phyloP scores from a whole-genome alignment of 2,888 invertebrate genomes.

The Platycheirus albimanus region DNA sequence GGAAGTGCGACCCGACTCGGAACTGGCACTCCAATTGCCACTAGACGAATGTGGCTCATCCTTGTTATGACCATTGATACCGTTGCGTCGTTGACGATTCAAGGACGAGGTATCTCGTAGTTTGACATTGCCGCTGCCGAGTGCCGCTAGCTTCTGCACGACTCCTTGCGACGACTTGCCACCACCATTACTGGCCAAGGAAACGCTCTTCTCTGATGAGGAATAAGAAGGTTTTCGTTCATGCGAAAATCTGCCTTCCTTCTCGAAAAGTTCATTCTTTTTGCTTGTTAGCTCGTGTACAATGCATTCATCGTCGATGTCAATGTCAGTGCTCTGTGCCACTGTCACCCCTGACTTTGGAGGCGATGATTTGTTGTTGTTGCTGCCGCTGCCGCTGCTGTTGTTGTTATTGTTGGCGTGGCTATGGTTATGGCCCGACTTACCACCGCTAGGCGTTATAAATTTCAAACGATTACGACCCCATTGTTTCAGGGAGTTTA shows the following conservation, averaged over 20 bases:
- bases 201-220: constrained; percentile 89
- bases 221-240: constrained; percentile 91
- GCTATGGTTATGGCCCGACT: constrained; percentile 32
- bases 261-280: constrained; percentile 84
- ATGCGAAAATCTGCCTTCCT: constrained; percentile 87
- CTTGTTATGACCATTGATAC: constrained; percentile 84
- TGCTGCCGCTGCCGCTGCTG: constrained; percentile 7
- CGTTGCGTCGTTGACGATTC: constrained; percentile 87
- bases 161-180: constrained; percentile 83
- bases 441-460: constrained; percentile 81
- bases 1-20: constrained; percentile 93
- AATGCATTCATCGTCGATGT: constrained; percentile 85
- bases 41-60: constrained; percentile 95
- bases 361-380: constrained; percentile 39
- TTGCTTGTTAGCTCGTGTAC: constrained; percentile 86
- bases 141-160: constrained; percentile 78
- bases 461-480: constrained; percentile 90
- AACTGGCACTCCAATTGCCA: constrained; percentile 97
- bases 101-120: constrained; percentile 89
- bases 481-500: constrained; percentile 93
- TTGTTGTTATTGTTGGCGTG: constrained; percentile 10
- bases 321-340: constrained; percentile 78
- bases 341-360: constrained; percentile 40
- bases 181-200: constrained; percentile 83
- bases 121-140: constrained; percentile 85